Base-by-base conservation (phyloP, 2,888 invertebrate species). In the Helicoverpa assulta region DNA sequence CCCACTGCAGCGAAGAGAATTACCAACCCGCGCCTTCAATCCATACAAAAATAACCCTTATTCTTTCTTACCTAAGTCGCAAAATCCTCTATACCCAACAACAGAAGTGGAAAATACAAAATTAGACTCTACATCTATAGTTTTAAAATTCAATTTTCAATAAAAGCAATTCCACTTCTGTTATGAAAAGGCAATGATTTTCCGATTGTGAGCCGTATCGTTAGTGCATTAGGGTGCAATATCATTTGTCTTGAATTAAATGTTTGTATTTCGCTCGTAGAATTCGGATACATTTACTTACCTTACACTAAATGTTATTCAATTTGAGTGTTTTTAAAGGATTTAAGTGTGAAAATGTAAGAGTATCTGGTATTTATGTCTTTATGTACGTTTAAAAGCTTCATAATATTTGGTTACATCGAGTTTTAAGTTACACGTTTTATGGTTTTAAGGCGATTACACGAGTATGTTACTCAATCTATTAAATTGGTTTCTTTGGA, bases 1-100 rank as follows among this genome's bases (percentile, higher is more conserved):
- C 89, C 82, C 67, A 85, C 85, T 89, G 83, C 86, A 84, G 74
- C 72, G 70, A 76, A 83, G 78, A 86, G 82, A 80, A 82, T 87
- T 88, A 77, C 75, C 70, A 61, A 73, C 67, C 71, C 57, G 60
- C 72, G 60, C 60, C 18, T 52, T 53, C 43, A 16, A 65, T 50
- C 61, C 43, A 60, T 10, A n/a, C n/a, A 7, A 78, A 73, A 58
- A 60, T 2, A 50, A 55, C 67, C 78, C 66, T 63, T 81, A 78
- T 81, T 60, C 7, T 14, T 4, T 8, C 1, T 0, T 0, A 0
- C 0, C 1, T 19, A 67, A 54, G 29, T 5, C 16, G 57, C 37
- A 65, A 67, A 78, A 69, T 75, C 65, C 40, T 53, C 50, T 18
- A 64, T 1, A 64, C 5, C 19, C 7, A 4, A 33, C 33, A 16